Percentiles rank a stretch among this genome's conserved stretches.
These are phyloP conservation scores for Aegotheles bennettii DNA, from an alignment of 2,113 vertebrate species.

Conservation along the genomic window DNA sequence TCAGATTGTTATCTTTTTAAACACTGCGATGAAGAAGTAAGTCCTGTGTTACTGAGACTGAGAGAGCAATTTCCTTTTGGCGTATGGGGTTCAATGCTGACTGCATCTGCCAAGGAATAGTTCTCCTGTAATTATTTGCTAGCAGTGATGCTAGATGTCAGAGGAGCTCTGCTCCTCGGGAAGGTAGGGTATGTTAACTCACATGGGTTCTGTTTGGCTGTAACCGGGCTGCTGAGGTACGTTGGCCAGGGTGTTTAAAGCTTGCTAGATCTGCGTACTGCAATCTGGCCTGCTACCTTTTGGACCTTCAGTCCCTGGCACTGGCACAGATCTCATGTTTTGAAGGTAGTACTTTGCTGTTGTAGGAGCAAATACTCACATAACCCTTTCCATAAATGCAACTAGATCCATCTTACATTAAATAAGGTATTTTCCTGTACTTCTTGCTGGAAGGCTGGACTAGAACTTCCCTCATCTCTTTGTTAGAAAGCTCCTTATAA, in stretches of 20 bases:
- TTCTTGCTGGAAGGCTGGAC: not conserved
- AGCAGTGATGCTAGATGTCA: not conserved
- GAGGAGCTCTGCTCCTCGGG: not conserved
- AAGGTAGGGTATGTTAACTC: not conserved
- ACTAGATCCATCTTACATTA: not conserved
- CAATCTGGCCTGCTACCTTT: not conserved
- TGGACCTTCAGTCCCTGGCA: not conserved
- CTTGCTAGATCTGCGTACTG: not conserved
- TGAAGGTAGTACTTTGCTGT: not conserved
- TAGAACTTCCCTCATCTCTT: not conserved
- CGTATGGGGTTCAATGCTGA: not conserved
- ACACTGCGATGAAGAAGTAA: not conserved
- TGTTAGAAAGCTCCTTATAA: not conserved
- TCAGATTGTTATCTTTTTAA: not conserved
- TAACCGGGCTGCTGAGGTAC: not conserved
- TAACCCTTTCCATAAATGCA: not conserved
- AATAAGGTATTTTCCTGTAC: not conserved
- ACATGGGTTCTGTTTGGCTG: not conserved
- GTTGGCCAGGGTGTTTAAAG: not conserved
- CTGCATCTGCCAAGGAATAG: not conserved
- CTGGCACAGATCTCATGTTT: not conserved
- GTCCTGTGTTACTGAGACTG: not conserved
- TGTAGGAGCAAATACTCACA: not conserved
- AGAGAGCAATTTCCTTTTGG: not conserved
- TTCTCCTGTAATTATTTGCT: not conserved